Conservation (phyloP, 2,888 invertebrate genomes). For the Chouioia cunea region DNA sequence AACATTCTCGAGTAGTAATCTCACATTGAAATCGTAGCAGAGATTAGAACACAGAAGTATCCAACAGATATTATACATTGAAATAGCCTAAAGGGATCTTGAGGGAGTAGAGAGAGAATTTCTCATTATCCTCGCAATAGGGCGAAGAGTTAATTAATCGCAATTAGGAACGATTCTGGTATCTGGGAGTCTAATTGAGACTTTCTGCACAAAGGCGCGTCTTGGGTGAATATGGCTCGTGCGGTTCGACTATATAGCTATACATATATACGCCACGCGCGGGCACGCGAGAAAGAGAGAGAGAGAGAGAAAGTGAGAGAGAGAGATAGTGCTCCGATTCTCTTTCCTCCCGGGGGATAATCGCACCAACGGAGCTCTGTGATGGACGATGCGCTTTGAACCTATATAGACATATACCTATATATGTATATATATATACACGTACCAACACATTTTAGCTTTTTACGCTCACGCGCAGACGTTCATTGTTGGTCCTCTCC, state of each 20-base stretch:
- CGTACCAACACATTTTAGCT: slow-evolving; percentile 15
- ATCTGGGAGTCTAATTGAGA: slow-evolving; percentile 49
- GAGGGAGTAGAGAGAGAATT: slow-evolving; percentile 7
- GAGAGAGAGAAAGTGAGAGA: slow-evolving; percentile 13
- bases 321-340: slow-evolving; percentile 18
- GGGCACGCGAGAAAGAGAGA: slow-evolving; percentile 26
- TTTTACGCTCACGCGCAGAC: slow-evolving; percentile 23
- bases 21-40: too few species aligned
- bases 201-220: slow-evolving; percentile 45
- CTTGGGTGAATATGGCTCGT: slow-evolving; percentile 42
- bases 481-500: slow-evolving; percentile 12
- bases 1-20: too few species aligned
- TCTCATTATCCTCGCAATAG: background rate
- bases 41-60: too few species aligned
- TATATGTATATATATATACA: slow-evolving; percentile 8
- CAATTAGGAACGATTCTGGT: slow-evolving; percentile 46
- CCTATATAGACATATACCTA: background rate
- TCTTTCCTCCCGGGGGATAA: slow-evolving; percentile 5
- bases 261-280: background rate
- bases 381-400: slow-evolving; percentile 53
- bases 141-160: slow-evolving; percentile 47
- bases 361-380: slow-evolving; percentile 29
- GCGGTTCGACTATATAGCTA: slow-evolving; percentile 35
- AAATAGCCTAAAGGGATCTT: background rate
- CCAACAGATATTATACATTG: too few species aligned